These are phyloP conservation scores for Geotrupes spiniger DNA, from an alignment of 2,888 invertebrate genomes.

Conservation along the genomic window DNA sequence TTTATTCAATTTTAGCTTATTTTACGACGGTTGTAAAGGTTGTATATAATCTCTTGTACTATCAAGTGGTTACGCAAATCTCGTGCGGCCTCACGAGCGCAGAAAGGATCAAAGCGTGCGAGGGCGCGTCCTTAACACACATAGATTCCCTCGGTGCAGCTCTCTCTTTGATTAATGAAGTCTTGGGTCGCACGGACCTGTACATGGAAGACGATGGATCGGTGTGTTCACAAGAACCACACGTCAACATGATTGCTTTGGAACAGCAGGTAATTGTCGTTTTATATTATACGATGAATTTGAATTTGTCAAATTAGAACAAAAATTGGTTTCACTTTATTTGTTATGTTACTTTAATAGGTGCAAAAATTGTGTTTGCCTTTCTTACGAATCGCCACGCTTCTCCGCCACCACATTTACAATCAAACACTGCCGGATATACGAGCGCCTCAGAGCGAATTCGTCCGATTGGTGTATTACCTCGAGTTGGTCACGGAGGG, in stretches of 20 bases:
- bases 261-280: conserved; percentile 48
- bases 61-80: conserved; percentile 83
- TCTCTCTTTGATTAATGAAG: conserved; percentile 50
- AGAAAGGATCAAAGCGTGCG: conserved; percentile 56
- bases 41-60: conserved; percentile 84
- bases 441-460: conserved; percentile 65
- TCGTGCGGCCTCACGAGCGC: conserved; percentile 65
- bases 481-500: conserved; percentile 70
- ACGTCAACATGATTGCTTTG: conserved; percentile 46
- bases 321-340: not conserved
- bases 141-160: conserved; percentile 48
- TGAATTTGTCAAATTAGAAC: not conserved
- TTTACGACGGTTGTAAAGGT: conserved; percentile 85
- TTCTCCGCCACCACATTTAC: conserved; percentile 73
- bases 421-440: conserved; percentile 72
- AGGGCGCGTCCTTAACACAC: conserved; percentile 29
- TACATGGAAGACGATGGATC: conserved; percentile 60
- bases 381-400: conserved; percentile 77
- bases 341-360: conserved; percentile 40
- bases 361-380: conserved; percentile 79
- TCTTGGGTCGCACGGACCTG: conserved; percentile 57
- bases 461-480: conserved; percentile 73
- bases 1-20: conserved; percentile 64
- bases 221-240: conserved; percentile 27
- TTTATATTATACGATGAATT: not conserved